Percentiles rank a stretch among this genome's conserved stretches.
phyloP scores from a whole-genome alignment of 2,797 vertebrate species.

The Halcyon leucocephala region DNA sequence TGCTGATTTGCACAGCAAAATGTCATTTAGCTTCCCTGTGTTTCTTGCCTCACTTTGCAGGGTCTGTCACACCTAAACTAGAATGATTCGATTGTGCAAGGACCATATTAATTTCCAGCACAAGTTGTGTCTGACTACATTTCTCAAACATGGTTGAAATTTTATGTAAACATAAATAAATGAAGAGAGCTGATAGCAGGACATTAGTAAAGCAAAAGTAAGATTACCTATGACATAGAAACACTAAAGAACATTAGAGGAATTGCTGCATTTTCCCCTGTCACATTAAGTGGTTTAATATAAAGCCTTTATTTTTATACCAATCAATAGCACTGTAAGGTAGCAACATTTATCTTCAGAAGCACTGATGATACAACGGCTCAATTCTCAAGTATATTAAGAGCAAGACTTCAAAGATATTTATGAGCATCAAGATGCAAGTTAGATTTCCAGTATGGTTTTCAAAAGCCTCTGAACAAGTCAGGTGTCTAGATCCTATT shows the following conservation, averaged over 20 bases:
- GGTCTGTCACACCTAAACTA: not conserved
- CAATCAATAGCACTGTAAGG: slow-evolving; percentile 58
- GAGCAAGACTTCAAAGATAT: slow-evolving; percentile 40
- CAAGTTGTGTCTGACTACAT: not conserved
- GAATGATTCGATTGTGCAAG: not conserved
- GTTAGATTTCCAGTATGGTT: slow-evolving; percentile 41
- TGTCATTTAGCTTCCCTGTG: not conserved
- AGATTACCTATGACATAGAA: slow-evolving; percentile 27
- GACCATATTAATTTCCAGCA: not conserved
- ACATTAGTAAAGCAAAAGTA: slow-evolving; percentile 51
- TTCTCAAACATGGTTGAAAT: slow-evolving; percentile 30
- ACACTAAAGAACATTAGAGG: slow-evolving; percentile 35
- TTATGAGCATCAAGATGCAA: slow-evolving; percentile 35
- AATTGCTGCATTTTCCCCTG: slow-evolving; percentile 36
- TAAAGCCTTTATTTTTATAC: slow-evolving; percentile 69
- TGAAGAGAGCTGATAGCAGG: slow-evolving; percentile 17
- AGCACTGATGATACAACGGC: slow-evolving; percentile 10
- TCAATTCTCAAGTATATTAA: slow-evolving; percentile 50
- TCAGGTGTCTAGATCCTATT: not conserved
- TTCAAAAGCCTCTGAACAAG: slow-evolving; percentile 44
- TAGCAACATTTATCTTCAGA: slow-evolving; percentile 51
- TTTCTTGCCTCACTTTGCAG: not conserved
- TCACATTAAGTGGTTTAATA: slow-evolving; percentile 66
- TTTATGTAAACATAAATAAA: slow-evolving; percentile 52
- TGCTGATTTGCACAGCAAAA: not conserved